Percentiles rank a stretch among this genome's conserved stretches.
These are phyloP conservation scores for Hiodon alosoides DNA, from an alignment of 2,113 vertebrate genomes.

Conservation along the genomic window DNA sequence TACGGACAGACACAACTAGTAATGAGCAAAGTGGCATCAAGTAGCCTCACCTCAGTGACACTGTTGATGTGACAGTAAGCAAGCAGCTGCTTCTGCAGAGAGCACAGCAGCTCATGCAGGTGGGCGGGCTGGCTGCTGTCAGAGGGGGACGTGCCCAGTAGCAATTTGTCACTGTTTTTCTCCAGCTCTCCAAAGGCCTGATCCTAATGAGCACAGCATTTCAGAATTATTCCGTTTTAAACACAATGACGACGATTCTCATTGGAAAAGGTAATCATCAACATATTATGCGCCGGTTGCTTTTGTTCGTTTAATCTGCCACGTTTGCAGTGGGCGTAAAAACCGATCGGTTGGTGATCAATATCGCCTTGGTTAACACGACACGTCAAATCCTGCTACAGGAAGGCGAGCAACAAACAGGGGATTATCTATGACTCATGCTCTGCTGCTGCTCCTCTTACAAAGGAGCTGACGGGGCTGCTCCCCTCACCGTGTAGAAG, in stretches of 20 bases:
- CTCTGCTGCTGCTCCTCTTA: not conserved
- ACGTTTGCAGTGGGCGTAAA: not conserved
- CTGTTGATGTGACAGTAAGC: slow-evolving; percentile 93
- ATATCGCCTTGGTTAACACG: not conserved
- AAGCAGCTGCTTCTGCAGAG: slow-evolving; percentile 89
- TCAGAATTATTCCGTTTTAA: not conserved
- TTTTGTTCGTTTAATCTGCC: not conserved
- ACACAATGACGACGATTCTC: no score
- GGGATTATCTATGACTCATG: not conserved
- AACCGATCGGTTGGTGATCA: not conserved
- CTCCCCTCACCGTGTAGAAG: slow-evolving; percentile 85
- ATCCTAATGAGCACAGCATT: slow-evolving; percentile 63
- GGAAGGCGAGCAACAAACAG: not conserved
- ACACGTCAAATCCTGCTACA: not conserved
- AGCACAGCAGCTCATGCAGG: slow-evolving; percentile 92
- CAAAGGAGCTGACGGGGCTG: not conserved
- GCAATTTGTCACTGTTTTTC: slow-evolving; percentile 95
- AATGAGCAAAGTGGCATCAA: not conserved
- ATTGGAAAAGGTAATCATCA: not conserved
- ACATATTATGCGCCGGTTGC: not conserved
- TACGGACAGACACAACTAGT: no score
- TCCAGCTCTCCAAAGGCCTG: slow-evolving; percentile 96
- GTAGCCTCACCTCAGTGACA: slow-evolving; percentile 73
- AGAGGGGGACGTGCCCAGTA: slow-evolving; percentile 80
- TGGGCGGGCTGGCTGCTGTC: slow-evolving; percentile 96